Evolutionary conservation across 2,113 vertebrate genomes (phyloP).

Genomic region (Todiramphus chloris): DNA sequence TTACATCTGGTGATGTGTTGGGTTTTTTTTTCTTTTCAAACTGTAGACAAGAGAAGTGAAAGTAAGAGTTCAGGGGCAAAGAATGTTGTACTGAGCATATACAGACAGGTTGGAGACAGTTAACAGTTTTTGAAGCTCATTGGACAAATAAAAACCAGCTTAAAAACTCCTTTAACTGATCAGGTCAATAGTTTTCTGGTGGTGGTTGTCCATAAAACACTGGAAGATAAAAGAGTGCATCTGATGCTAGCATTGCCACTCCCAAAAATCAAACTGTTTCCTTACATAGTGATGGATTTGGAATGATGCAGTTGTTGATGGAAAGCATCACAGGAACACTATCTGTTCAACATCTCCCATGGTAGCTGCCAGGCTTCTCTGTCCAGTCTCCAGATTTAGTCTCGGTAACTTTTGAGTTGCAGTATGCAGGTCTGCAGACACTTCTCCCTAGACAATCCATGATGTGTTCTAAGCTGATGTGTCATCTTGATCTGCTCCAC

Average conservation of each 20-base stretch:
- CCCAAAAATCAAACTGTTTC: neutral
- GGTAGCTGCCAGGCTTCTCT: neutral
- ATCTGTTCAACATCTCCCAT: neutral
- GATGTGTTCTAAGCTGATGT: neutral
- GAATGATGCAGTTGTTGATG: neutral
- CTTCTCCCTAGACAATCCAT: fast-evolving
- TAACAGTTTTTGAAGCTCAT: neutral
- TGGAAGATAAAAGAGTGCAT: neutral
- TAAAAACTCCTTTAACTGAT: neutral
- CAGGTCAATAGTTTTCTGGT: neutral
- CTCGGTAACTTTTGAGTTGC: neutral
- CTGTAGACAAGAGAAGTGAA: neutral
- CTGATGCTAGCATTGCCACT: neutral
- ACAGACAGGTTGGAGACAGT: neutral
- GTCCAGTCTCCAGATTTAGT: fast-evolving
- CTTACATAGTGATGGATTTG: neutral
- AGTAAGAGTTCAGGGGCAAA: neutral
- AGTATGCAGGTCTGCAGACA: neutral
- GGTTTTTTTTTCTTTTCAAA: neutral
- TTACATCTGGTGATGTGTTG: neutral
- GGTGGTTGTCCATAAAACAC: neutral
- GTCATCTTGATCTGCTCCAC: neutral
- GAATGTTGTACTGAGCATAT: neutral
- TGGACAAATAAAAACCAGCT: neutral
- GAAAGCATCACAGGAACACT: neutral